phyloP scores from a whole-genome alignment of 2,113 vertebrate genomes.

The Muntiacus muntjak region DNA sequence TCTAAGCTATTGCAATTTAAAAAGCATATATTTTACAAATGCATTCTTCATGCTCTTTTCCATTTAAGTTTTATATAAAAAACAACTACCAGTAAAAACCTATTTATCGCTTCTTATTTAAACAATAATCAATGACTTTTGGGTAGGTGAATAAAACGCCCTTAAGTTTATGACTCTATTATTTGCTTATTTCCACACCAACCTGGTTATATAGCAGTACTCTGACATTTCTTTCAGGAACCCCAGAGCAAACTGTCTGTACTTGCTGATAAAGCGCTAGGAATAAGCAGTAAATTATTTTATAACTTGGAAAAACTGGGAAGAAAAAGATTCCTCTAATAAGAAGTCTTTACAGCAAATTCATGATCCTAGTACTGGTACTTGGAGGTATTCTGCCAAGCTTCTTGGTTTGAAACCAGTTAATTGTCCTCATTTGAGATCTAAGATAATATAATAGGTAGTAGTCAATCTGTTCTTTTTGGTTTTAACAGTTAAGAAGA shows the following conservation, averaged over 20 bases:
- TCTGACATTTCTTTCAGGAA: not conserved
- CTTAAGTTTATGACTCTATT: not conserved
- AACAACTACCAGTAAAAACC: not conserved
- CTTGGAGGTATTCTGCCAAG: conserved; percentile 12
- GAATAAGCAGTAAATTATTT: not conserved
- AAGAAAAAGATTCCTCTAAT: not conserved
- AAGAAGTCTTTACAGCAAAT: not conserved
- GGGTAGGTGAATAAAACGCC: not conserved
- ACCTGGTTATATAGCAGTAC: not conserved
- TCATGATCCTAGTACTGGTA: not conserved
- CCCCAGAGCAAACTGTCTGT: not conserved
- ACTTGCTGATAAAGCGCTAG: conserved; percentile 4
- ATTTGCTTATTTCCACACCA: conserved; percentile 18
- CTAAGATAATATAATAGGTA: conserved; percentile 48
- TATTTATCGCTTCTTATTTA: not conserved
- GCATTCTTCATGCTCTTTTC: not conserved
- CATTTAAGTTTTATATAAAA: not conserved
- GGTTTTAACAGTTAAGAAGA: conserved; percentile 46
- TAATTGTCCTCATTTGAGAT: conserved; percentile 53
- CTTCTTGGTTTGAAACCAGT: conserved; percentile 10
- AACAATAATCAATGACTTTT: not conserved
- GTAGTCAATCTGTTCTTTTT: conserved; percentile 58
- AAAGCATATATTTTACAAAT: not conserved
- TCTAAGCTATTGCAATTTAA: not conserved
- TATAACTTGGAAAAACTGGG: not conserved